A percentile compares a stretch with the other conserved stretches of the same genome.
phyloP scores from a whole-genome alignment of 2,113 vertebrate species.

The Notarius quadriscutis region DNA sequence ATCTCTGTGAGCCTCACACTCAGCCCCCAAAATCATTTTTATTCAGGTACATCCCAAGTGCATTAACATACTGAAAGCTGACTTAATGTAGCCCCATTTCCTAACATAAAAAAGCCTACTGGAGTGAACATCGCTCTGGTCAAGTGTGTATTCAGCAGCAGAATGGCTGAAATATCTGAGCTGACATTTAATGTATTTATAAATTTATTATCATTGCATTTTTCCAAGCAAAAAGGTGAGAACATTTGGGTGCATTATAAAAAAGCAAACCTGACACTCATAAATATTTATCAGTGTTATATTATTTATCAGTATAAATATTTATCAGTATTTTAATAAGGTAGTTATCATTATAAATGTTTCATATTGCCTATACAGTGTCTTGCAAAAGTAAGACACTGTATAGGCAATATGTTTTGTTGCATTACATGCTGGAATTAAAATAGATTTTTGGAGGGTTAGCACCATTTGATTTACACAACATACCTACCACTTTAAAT shows the following conservation, averaged over 20 bases:
- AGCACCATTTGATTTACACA: no score
- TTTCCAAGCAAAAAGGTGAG: slow-evolving; percentile 15
- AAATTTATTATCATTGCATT: neutral
- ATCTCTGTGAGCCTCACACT: slow-evolving; percentile 67
- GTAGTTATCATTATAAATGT: neutral
- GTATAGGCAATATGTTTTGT: no score
- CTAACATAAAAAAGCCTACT: slow-evolving; percentile 40
- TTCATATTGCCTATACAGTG: neutral
- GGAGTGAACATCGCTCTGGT: no score
- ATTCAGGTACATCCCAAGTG: slow-evolving; percentile 64
- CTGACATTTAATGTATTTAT: slow-evolving; percentile 10
- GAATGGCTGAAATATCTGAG: neutral
- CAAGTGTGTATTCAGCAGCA: neutral
- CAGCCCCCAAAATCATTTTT: slow-evolving; percentile 58
- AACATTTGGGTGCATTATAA: slow-evolving; percentile 17
- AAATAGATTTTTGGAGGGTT: no score
- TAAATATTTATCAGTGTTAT: slow-evolving; percentile 9
- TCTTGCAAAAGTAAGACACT: no score
- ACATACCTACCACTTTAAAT: no score
- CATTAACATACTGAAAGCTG: slow-evolving; percentile 65
- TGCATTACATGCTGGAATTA: no score
- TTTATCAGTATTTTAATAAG: neutral
- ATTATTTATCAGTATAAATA: neutral
- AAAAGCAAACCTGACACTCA: neutral
- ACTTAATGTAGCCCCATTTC: slow-evolving; percentile 57